Evolutionary conservation across 2,797 vertebrate species (phyloP).

Genomic region (Mus minutoides): DNA sequence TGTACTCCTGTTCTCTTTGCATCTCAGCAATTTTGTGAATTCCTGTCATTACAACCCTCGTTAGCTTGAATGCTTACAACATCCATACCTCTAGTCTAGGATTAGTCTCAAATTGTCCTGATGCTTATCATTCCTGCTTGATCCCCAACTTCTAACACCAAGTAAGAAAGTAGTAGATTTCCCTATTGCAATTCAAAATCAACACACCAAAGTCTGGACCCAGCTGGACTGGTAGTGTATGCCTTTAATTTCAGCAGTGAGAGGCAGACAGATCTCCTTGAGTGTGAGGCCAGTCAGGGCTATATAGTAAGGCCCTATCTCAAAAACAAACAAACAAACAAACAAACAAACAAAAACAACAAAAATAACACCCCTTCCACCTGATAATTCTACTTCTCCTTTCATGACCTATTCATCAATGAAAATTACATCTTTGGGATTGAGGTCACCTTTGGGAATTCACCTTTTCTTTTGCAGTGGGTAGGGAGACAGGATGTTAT

Average conservation of each 20-base stretch:
- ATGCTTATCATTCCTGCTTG: background rate
- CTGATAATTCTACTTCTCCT: background rate
- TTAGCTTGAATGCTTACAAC: background rate
- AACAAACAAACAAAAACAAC: background rate
- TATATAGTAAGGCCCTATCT: background rate
- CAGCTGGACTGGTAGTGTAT: background rate
- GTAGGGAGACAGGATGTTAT: background rate
- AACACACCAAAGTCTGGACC: background rate
- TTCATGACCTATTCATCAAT: background rate
- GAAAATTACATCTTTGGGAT: background rate
- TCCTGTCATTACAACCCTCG: background rate
- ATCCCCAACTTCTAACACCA: background rate
- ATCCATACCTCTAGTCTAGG: background rate
- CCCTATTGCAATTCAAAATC: background rate
- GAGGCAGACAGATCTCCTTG: background rate
- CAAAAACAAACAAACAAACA: background rate
- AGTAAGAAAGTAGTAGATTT: background rate
- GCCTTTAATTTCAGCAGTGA: background rate
- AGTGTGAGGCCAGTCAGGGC: background rate
- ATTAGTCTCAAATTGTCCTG: background rate
- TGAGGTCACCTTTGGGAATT: background rate
- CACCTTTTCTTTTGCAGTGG: background rate
- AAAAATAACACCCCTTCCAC: background rate
- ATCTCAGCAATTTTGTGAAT: background rate
- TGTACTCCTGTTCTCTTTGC: background rate